Evolutionary conservation across 35 echinoderm and acorn worm genomes (phyloP).

Genomic region (Nesometra sesokonis): DNA sequence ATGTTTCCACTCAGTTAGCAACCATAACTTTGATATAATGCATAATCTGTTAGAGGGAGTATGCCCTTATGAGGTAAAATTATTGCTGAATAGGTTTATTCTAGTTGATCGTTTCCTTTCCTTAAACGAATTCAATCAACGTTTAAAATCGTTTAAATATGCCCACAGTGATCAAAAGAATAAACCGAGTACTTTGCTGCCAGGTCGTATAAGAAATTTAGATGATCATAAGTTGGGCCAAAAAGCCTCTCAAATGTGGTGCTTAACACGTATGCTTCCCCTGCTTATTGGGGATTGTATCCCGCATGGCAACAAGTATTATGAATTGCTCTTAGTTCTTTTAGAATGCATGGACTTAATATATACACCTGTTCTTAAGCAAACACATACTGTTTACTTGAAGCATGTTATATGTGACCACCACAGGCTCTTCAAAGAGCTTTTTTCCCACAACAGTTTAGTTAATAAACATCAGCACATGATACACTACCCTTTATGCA

Average conservation of each 20-base stretch:
- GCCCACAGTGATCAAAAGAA: constrained; percentile 50
- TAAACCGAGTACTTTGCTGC: constrained; percentile 31
- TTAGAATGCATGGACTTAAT: constrained; percentile 60
- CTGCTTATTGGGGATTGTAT: constrained; percentile 53
- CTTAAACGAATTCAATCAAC: constrained; percentile 34
- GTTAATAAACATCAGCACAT: constrained; percentile 81
- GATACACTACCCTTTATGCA: constrained; percentile 50
- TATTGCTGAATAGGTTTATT: constrained; percentile 40
- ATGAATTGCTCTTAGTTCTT: constrained; percentile 45
- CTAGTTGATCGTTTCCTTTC: constrained; percentile 23
- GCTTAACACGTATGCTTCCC: constrained; percentile 45
- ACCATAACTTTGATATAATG: constrained; percentile 63
- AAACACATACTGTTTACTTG: constrained; percentile 32
- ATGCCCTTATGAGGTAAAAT: constrained; percentile 53
- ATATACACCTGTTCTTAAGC: constrained; percentile 22
- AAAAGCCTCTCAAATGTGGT: constrained; percentile 71
- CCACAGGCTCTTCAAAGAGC: constrained; percentile 32
- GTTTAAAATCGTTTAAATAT: constrained; percentile 49
- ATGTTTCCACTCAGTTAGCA: constrained; percentile 38
- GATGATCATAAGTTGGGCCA: constrained; percentile 65
- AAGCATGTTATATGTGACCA: constrained; percentile 45
- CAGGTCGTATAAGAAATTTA: constrained; percentile 23
- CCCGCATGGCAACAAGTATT: constrained; percentile 32
- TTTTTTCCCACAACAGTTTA: constrained; percentile 28
- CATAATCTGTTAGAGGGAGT: constrained; percentile 58